A percentile compares a stretch with the other conserved stretches of the same genome.
phyloP scores from a whole-genome alignment of 1,140 invertebrate species.

The Acyrthosiphon pisum region DNA sequence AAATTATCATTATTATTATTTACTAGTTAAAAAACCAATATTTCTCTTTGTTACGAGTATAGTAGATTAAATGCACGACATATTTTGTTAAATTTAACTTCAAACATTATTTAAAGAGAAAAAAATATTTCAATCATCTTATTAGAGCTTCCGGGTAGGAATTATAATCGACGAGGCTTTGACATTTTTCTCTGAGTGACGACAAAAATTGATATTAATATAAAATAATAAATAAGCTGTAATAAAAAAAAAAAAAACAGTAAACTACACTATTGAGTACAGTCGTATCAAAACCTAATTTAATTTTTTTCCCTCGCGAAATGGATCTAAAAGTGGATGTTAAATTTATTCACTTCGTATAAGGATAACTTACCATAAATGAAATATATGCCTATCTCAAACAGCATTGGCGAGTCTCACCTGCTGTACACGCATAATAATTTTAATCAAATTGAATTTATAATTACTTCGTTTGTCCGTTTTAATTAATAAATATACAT shows the following conservation, averaged over 20 bases:
- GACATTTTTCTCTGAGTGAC: neutral
- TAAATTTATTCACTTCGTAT: neutral
- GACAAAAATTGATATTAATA: neutral
- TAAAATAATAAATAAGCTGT: neutral
- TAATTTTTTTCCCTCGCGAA: neutral
- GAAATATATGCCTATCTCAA: neutral
- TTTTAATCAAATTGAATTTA: slow-evolving; percentile 23
- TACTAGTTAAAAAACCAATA: neutral
- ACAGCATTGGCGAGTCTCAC: neutral
- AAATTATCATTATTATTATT: neutral
- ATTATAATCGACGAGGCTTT: neutral
- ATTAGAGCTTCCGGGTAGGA: neutral
- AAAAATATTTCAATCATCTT: neutral
- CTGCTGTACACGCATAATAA: neutral
- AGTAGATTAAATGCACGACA: neutral
- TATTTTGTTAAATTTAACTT: neutral
- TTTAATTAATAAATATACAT: slow-evolving; percentile 27
- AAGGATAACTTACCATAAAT: slow-evolving; percentile 24
- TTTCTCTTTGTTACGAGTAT: neutral
- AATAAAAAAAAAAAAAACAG: neutral
- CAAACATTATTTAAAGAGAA: neutral
- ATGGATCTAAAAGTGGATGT: neutral
- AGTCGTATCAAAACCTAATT: neutral
- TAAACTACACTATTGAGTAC: neutral
- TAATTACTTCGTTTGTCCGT: slow-evolving; percentile 9